Conservation (phyloP, 2,797 vertebrate species). For the Enteromius viviparus region DNA sequence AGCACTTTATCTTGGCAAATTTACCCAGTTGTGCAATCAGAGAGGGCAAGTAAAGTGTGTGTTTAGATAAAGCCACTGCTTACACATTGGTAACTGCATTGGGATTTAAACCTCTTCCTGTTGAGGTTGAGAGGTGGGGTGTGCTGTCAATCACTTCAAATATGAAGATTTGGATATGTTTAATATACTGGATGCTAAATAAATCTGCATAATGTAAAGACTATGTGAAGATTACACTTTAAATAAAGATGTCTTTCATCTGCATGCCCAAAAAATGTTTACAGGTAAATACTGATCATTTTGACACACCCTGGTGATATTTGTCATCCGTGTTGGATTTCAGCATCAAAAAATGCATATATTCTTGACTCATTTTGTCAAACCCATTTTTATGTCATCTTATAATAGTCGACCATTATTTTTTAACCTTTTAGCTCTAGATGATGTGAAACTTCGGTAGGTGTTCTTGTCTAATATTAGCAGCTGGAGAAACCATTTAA, state of each 20-base stretch:
- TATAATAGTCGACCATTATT: conserved; percentile 52
- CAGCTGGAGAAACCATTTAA: conserved; percentile 42
- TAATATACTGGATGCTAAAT: not conserved
- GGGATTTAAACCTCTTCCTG: not conserved
- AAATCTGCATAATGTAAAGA: not conserved
- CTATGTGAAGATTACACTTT: not conserved
- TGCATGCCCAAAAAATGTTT: not conserved
- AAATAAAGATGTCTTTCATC: not conserved
- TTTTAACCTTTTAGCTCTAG: conserved; percentile 44
- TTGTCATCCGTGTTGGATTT: not conserved
- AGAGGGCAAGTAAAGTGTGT: conserved; percentile 12
- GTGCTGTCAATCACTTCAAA: not conserved
- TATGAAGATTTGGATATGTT: not conserved
- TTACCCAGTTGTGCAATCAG: conserved; percentile 16
- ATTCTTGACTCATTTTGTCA: conserved; percentile 21
- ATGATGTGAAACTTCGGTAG: conserved; percentile 2
- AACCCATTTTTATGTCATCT: conserved; percentile 7
- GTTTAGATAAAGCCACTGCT: conserved; percentile 25
- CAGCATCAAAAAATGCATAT: not conserved
- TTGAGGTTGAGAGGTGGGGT: not conserved
- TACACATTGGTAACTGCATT: conserved; percentile 4
- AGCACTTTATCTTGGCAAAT: conserved; percentile 42
- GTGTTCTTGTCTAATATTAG: conserved; percentile 32
- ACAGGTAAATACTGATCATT: not conserved
- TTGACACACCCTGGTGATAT: not conserved